Base-by-base conservation (phyloP, 1,140 invertebrate genomes). In the Harpegnathos saltator region DNA sequence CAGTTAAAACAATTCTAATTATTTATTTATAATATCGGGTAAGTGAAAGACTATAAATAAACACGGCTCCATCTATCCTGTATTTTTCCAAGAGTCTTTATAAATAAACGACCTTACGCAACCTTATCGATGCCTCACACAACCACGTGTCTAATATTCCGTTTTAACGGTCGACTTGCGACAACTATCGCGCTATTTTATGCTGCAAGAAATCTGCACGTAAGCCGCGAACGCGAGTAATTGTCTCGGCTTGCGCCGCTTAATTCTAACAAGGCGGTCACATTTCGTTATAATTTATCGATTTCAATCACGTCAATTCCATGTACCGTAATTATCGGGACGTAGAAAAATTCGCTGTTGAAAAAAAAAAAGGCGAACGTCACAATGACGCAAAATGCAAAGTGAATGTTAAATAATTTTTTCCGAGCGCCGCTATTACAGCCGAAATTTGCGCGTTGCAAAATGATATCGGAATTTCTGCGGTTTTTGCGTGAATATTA, bases 41-140 rank as follows among this genome's bases (percentile, higher is more conserved):
- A 80, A 71, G 38, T n/a, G 33, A 58, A 24, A 26, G 69, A 80
- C 65, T 80, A 80, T 71, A 80, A 80, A 80, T 80, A 80, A 80
- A 80, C 65, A 0, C 48, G 2, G 52, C 24, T 80, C 75, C 71
- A 71, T 80, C 66, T 65, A 56, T 65, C 75, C 75, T 80, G 75
- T 69, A 80, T 80, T 80, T 80, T 71, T 80, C 75, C 69, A 80
- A 71, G 65, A 38, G 19, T n/a, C n/a, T 80, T 48, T 80, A 80
- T 80, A 80, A 80, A 71, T 80, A 80, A 80, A 80, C 75, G 75
- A 80, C 75, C 75, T 80, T 80, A 80, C 59, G 75, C 75, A 80
- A 80, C 75, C 52, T 80, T 80, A 80, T 80, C 69, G 75, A 80
- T 65, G 75, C 54, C 7, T 65, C 15, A 69, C 26, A 80, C 33